Evolutionary conservation across 2,797 vertebrate species (phyloP), one percentile per base, ranked within the genome.

Genomic region (Catamblyrhynchus diadema): DNA sequence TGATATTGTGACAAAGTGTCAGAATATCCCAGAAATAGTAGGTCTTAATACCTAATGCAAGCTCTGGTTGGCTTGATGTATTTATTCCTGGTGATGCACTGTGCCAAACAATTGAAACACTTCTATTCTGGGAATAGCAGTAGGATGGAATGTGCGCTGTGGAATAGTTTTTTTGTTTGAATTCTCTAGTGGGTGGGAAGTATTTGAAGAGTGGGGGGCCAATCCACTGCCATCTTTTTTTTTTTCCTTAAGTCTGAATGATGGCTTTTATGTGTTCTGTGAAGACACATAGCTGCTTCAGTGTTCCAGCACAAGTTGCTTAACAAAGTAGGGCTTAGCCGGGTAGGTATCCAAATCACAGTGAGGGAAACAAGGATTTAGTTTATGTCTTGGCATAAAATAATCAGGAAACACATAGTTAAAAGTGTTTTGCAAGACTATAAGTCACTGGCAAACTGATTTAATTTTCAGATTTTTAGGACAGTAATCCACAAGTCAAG

Each of bases 141-240:
- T 88, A 44, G 86, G 84, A 39, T 85, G 91, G 84, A 94, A 95
- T 94, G 86, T 89, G 79, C 48, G 14, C 59, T n/a, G n/a, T 75
- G 73, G 50, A 30, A 53, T n/a, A 65, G 27, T 83, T 89, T 88
- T 77, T 80, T 91, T 89, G 69, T 62, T 74, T 66, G 62, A 93
- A 91, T 96, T 95, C 75, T 81, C 23, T 37, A 12, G 61, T 27
- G 59, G 60, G 92, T 92, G 75, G 94, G 88, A 81, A 80, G 66
- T 74, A n/a, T 77, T 77, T 78, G 42, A 59, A 82, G 50, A 7
- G 8, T 19, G 9, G 35, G 44, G n/a, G 13, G 3, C 3, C 42
- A 86, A 64, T 87, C 65, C 45, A 88, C n/a, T 59, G 33, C 44
- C 19, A 10, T 71, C 1, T 33, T 11, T 32, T 53, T 30, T 71